These are phyloP conservation scores for Rhinoderma darwinii DNA, from an alignment of 2,113 vertebrate species.

Conservation along the genomic window DNA sequence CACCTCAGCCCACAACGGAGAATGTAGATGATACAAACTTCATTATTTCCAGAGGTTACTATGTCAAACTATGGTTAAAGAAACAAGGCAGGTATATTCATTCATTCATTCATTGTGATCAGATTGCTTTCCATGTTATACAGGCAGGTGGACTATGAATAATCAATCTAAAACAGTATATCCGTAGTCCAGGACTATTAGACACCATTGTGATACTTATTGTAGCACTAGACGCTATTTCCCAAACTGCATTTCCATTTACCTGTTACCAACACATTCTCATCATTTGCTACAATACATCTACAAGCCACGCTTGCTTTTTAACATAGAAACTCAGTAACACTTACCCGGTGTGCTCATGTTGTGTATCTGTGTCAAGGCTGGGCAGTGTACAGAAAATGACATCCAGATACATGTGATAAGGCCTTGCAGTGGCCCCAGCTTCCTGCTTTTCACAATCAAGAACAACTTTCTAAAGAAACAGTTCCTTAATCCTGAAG, in stretches of 20 bases:
- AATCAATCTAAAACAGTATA: not conserved
- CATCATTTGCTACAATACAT: not conserved
- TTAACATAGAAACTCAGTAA: not conserved
- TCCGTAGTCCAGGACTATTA: not conserved
- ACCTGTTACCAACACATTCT: not conserved
- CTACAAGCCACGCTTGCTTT: not conserved
- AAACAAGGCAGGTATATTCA: not conserved
- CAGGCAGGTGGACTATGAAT: not conserved
- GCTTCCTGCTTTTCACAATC: conserved; percentile 54
- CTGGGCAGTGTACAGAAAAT: not conserved
- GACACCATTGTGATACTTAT: not conserved
- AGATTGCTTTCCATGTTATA: not conserved
- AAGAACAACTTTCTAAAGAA: conserved; percentile 48
- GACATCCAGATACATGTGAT: conserved; percentile 35
- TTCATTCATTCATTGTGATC: conserved; percentile 4
- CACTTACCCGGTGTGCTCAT: conserved; percentile 53
- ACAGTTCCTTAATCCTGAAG: conserved; percentile 56
- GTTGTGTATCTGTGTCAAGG: not conserved
- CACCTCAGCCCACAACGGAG: not conserved
- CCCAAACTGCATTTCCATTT: not conserved
- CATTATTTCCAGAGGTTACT: not conserved
- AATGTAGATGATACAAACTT: not conserved
- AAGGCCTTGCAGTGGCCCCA: conserved; percentile 27
- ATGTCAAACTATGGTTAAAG: not conserved
- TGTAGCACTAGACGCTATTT: not conserved